These are phyloP conservation scores for Anolis apletophallus DNA, from an alignment of 2,797 vertebrate genomes.

Conservation along the genomic window DNA sequence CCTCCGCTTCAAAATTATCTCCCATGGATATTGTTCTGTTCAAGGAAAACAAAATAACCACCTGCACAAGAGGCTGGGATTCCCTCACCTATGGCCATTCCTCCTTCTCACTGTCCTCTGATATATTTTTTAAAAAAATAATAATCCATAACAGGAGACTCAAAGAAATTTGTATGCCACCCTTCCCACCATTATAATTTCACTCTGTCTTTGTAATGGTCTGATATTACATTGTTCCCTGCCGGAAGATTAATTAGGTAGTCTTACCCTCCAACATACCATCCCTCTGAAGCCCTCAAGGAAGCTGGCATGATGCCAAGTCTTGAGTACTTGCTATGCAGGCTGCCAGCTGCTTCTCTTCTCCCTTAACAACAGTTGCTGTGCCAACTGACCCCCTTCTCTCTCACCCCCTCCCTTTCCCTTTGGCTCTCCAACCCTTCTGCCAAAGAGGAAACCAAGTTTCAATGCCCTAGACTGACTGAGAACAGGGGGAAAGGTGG, in stretches of 20 bases:
- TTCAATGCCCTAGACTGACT: constrained; percentile 43
- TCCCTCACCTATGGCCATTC: background rate
- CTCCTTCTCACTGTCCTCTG: background rate
- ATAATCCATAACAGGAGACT: constrained; percentile 16
- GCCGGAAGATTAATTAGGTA: constrained; percentile 76
- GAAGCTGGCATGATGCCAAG: constrained; percentile 69
- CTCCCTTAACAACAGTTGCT: constrained; percentile 66
- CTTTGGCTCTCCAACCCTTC: constrained; percentile 58
- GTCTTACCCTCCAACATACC: constrained; percentile 72
- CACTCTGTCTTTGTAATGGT: constrained; percentile 69
- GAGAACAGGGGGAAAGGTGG: too few relatives aligned
- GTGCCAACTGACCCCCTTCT: constrained; percentile 65
- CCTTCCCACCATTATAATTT: constrained; percentile 67
- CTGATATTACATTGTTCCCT: constrained; percentile 76
- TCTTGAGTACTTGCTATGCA: constrained; percentile 64
- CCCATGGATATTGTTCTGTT: constrained; percentile 14
- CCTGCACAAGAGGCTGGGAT: background rate
- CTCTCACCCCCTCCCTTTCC: constrained; percentile 24
- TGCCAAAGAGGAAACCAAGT: constrained; percentile 68
- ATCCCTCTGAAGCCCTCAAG: constrained; percentile 69
- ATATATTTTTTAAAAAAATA: constrained; percentile 13
- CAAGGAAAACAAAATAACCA: constrained; percentile 5
- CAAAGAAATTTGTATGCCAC: constrained; percentile 67
- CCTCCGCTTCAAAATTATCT: constrained; percentile 8
- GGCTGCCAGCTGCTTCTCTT: constrained; percentile 72